A percentile compares a stretch with the other conserved stretches of the same genome.
These are phyloP conservation scores for Andricus quercusramuli DNA, from an alignment of 2,888 invertebrate species.

Conservation along the genomic window DNA sequence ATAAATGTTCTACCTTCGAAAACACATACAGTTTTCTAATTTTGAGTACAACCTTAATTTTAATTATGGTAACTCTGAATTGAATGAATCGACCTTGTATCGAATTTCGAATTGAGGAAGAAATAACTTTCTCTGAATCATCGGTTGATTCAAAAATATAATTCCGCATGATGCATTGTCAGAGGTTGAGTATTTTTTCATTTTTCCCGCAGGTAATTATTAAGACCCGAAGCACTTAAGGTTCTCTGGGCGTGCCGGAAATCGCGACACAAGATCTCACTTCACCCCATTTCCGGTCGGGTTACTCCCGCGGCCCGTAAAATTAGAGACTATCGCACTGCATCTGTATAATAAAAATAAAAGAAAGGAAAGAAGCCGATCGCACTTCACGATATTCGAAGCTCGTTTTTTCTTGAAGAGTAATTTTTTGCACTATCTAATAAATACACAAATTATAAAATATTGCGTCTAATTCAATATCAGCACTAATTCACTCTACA, in stretches of 20 bases:
- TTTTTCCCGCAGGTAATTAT: conserved; percentile 12
- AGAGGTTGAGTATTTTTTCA: background rate
- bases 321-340: conserved; percentile 34
- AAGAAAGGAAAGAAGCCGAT: conserved; percentile 1
- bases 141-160: background rate
- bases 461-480: no score
- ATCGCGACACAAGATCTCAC: conserved; percentile 57
- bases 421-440: no score
- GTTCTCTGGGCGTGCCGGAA: conserved; percentile 56
- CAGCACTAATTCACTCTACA: no score
- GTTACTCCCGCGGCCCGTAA: conserved; percentile 25
- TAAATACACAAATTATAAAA: no score
- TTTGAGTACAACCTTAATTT: no score
- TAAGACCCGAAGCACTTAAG: conserved; percentile 48
- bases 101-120: background rate
- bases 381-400: conserved; percentile 21
- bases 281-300: conserved; percentile 56
- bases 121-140: conserved; percentile 14
- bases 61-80: no score
- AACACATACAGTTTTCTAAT: no score
- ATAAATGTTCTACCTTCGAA: no score
- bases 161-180: conserved; percentile 15
- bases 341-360: conserved; percentile 27
- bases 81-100: no score
- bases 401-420: background rate